Base-by-base conservation (phyloP, 2,888 invertebrate species). In the Luffia ferchaultella region DNA sequence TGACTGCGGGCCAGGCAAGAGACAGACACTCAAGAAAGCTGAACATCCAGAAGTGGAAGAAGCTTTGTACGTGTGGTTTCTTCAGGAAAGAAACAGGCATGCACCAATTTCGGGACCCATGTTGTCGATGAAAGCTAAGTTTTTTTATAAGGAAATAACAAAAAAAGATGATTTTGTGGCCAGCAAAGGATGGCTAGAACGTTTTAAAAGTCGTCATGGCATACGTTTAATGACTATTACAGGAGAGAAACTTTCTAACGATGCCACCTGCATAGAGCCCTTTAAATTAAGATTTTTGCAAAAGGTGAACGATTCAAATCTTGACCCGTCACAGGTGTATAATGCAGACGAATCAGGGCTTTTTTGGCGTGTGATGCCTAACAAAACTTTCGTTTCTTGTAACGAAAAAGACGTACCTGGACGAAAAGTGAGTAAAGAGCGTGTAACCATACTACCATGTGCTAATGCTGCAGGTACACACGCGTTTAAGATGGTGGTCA, bases 201-300 rank as follows among this genome's bases (percentile, higher is more conserved):
- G 61, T 54, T 65, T 66, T 59, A 62, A 64, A 59, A 64, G 59
- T 15, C 53, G 64, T 56, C 60, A 58, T 60, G 61, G 61, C 53
- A 62, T 63, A 49, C 57, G 60, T 55, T 53, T 55, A 18, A 52
- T 58, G 52, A 55, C 54, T 18, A 48, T 61, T 52, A 59, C 59
- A 20, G 60, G 60, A 55, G 60, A 63, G 46, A 62, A 60, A 60
- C 52, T 62, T 42, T 62, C 62, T 55, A 61, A 56, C 52, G 49
- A 60, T 49, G 55, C n/a, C n/a, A 62, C 57, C n/a, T n/a, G n/a
- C n/a, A n/a, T n/a, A n/a, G n/a, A n/a, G n/a, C n/a, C n/a, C n/a
- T n/a, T n/a, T n/a, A n/a, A n/a, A n/a, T n/a, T n/a, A n/a, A n/a
- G n/a, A n/a, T n/a, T n/a, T n/a, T n/a, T n/a, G n/a, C n/a, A n/a